Percentiles rank a stretch among this genome's conserved stretches.
These are phyloP conservation scores for Tetramorium parvispinum DNA, from an alignment of 1,140 invertebrate genomes.

Conservation along the genomic window DNA sequence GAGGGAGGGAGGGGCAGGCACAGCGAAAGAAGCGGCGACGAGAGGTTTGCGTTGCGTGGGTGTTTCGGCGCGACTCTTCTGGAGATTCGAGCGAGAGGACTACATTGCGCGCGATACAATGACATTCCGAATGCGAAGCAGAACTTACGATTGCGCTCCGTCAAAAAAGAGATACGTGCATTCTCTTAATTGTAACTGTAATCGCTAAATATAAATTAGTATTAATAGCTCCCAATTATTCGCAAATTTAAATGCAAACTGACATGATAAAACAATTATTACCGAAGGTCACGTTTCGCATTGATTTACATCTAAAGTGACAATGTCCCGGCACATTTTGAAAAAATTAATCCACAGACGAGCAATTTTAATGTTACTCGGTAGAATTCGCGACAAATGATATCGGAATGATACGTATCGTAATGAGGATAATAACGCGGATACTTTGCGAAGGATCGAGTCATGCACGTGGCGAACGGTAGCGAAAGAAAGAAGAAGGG, in stretches of 20 bases:
- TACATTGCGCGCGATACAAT: constrained; percentile 63
- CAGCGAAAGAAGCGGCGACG: not conserved
- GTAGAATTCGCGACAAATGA: not conserved
- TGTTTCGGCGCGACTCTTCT: constrained; percentile 52
- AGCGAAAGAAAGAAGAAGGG: not conserved
- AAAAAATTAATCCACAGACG: not conserved
- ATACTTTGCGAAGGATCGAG: constrained; percentile 26
- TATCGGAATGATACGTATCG: not conserved
- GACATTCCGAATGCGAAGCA: constrained; percentile 30
- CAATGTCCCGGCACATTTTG: not conserved
- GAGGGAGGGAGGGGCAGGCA: too few relatives aligned
- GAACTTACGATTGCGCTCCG: not conserved
- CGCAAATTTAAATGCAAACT: not conserved
- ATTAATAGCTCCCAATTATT: not conserved
- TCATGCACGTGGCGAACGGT: constrained; percentile 5
- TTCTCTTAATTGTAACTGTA: not conserved
- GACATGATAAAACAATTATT: not conserved
- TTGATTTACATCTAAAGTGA: not conserved
- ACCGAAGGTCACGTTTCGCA: not conserved
- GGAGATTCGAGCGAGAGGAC: constrained; percentile 26
- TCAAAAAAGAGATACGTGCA: not conserved
- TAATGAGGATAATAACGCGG: constrained; percentile 36
- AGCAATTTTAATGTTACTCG: not conserved
- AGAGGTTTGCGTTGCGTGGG: constrained; percentile 43
- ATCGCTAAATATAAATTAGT: not conserved